Percentiles rank a stretch among this genome's conserved stretches.
phyloP scores from a whole-genome alignment of 1,140 invertebrate genomes.

The Leptopilina boulardi region DNA sequence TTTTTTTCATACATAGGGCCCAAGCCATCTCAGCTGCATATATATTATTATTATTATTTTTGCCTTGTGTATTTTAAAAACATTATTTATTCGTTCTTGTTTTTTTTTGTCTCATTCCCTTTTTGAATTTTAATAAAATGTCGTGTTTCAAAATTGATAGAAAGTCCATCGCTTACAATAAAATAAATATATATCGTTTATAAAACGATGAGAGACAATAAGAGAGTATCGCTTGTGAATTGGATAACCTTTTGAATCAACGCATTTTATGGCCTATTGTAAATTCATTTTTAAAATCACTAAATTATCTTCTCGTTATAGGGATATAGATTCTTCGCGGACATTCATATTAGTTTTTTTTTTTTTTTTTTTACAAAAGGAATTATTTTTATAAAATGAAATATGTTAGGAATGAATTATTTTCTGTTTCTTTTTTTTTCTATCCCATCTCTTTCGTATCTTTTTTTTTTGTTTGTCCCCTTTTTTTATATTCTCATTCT shows the following conservation, averaged over 20 bases:
- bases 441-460: neutral
- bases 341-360: neutral
- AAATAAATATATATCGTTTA: neutral
- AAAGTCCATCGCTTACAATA: neutral
- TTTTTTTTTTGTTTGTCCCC: too few relatives aligned
- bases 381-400: neutral
- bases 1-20: neutral
- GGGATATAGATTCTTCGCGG: neutral
- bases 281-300: conserved; percentile 19
- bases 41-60: neutral
- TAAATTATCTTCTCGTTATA: conserved; percentile 4
- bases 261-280: conserved; percentile 6
- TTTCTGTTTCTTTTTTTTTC: neutral
- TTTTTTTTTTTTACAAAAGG: too few relatives aligned
- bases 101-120: neutral
- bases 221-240: neutral
- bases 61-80: neutral
- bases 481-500: too few relatives aligned
- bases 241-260: neutral
- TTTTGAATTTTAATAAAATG: neutral
- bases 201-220: neutral
- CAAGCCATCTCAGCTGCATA: conserved; percentile 4
- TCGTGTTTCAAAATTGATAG: neutral
- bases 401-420: neutral
- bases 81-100: neutral